Evolutionary conservation across 2,888 invertebrate genomes (phyloP).

Genomic region (Bembecia ichneumoniformis): DNA sequence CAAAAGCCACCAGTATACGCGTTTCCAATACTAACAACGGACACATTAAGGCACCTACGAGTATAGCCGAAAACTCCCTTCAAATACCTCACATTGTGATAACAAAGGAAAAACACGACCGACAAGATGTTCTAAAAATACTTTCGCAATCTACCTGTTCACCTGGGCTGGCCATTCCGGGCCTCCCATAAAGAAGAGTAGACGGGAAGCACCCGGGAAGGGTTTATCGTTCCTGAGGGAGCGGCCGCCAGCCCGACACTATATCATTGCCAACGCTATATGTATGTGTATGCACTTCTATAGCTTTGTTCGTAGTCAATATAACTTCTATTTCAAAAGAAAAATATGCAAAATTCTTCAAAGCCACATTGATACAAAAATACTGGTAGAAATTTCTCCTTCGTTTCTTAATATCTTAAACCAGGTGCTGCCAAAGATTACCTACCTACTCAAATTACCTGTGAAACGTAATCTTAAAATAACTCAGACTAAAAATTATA

Average conservation of each 20-base stretch:
- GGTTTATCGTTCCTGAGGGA: conserved; percentile 71
- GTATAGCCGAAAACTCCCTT: conserved; percentile 46
- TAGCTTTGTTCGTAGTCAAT: conserved; percentile 37
- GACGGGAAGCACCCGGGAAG: conserved; percentile 66
- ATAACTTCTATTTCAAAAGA: too few relatives aligned
- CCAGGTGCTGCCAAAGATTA: too few relatives aligned
- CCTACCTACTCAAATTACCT: too few relatives aligned
- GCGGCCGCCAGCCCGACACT: conserved; percentile 62
- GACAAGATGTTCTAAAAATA: conserved; percentile 71
- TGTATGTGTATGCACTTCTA: conserved; percentile 37
- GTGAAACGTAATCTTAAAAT: too few relatives aligned
- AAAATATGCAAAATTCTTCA: too few relatives aligned
- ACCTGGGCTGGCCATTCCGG: conserved; percentile 68
- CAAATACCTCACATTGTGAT: conserved; percentile 52
- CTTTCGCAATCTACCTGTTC: conserved; percentile 69
- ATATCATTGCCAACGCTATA: conserved; percentile 68
- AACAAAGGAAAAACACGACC: conserved; percentile 69
- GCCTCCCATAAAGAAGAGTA: conserved; percentile 71
- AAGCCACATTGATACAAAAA: too few relatives aligned
- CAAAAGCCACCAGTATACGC: neutral
- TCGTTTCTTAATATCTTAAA: too few relatives aligned
- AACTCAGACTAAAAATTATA: too few relatives aligned
- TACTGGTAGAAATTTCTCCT: too few relatives aligned
- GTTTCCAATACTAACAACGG: neutral
- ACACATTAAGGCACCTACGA: conserved; percentile 30